Conservation (phyloP, 2,113 vertebrate species). For the Bambusicola thoracicus region DNA sequence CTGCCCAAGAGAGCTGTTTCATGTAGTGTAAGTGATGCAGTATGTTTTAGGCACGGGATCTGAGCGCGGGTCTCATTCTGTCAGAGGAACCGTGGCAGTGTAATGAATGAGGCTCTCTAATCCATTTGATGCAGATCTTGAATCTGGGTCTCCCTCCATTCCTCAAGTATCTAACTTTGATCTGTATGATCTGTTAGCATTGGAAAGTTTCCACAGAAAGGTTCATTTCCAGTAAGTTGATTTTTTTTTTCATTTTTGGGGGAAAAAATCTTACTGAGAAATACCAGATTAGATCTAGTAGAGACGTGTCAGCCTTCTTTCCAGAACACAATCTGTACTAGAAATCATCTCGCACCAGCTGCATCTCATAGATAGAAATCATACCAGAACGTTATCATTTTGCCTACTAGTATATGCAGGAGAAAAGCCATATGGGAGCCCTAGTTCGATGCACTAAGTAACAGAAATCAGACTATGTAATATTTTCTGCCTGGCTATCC, state of each 20-base stretch:
- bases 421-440: neutral
- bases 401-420: neutral
- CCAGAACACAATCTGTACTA: neutral
- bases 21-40: neutral
- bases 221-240: neutral
- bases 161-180: neutral
- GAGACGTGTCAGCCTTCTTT: neutral
- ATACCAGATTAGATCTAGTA: neutral
- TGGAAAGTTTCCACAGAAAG: neutral
- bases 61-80: neutral
- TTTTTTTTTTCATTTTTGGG: neutral
- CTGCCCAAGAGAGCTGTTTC: neutral
- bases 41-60: neutral
- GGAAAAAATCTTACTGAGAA: neutral
- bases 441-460: conserved; percentile 8
- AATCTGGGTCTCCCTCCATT: neutral
- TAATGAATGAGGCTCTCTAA: neutral
- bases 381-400: neutral
- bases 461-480: neutral
- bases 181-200: neutral
- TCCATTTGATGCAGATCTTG: neutral
- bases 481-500: conserved; percentile 7
- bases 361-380: neutral
- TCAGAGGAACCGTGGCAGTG: neutral
- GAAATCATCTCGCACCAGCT: neutral